Base-by-base conservation (phyloP, 2,113 vertebrate species). In the Pseudopipra pipra region DNA sequence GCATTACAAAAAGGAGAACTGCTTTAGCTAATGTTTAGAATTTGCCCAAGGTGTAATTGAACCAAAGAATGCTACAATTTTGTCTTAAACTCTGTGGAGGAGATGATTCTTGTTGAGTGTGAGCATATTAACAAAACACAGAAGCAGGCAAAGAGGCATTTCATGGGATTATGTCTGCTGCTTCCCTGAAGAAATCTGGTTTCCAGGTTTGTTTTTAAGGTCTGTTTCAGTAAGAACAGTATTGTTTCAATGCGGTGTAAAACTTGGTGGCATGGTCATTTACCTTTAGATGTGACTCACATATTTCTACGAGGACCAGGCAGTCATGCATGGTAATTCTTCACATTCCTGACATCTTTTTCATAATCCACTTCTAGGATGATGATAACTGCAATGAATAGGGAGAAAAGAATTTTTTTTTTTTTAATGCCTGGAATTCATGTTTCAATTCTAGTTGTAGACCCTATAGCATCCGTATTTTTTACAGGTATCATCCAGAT, bases 291-390 rank as follows among this genome's bases (percentile, higher is more conserved):
- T 89, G 73, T 74, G 93, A 39, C 95, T 96, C 70, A 89, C 75
- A 56, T 87, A 90, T 91, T 93, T 96, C 76, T 93, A 0, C 74
- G 74, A 94, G 87, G 89, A 94, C 81, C 73, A 91, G 85, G 87
- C 95, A 97, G 56, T 96, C 96, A 87, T 91, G 96, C 92, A 0
- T 73, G 92, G 89, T 85, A 96, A 96, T 95, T 93, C 72, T 91
- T 93, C 82, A 61, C 96, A 96, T 97, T 90, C 95, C 90, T 97
- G 44, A 93, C 77, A 91, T 97, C 96, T 91, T 51, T 97, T 95
- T 94, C 85, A 93, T 95, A 96, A 96, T 96, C 96, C 93, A 51
- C 83, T 84, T 87, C 56, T 65, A 87, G 74, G 41, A 91, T 9
- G 77, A 89, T 90, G 54, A 81, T 89, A 88, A 62, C 70, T 89